These are phyloP conservation scores for Peribatodes rhomboidaria DNA, from an alignment of 2,888 invertebrate species.

Conservation along the genomic window DNA sequence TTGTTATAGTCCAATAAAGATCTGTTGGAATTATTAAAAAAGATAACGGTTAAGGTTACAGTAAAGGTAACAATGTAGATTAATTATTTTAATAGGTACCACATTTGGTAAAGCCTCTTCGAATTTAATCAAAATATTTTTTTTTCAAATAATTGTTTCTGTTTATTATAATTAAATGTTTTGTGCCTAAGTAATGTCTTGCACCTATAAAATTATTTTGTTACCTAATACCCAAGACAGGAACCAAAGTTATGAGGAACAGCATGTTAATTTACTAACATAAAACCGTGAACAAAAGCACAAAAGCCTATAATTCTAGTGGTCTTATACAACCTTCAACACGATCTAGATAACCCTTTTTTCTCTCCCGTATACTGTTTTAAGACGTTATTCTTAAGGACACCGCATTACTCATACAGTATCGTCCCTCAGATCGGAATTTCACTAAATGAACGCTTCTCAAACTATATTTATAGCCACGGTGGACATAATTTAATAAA, in stretches of 20 bases:
- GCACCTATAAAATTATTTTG: too few species aligned
- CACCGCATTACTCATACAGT: constrained; percentile 79
- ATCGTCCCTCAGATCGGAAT: constrained; percentile 81
- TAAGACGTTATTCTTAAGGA: constrained; percentile 75
- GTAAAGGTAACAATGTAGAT: too few species aligned
- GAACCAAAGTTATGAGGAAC: constrained; percentile 15
- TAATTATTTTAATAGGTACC: too few species aligned
- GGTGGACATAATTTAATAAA: constrained; percentile 86
- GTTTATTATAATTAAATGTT: too few species aligned
- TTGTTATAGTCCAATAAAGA: too few species aligned
- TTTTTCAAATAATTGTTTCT: too few species aligned
- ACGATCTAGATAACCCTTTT: constrained; percentile 70
- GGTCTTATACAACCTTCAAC: constrained; percentile 52
- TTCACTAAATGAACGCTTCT: constrained; percentile 84
- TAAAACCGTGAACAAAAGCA: constrained; percentile 41
- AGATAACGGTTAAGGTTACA: background rate
- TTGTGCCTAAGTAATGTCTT: too few species aligned
- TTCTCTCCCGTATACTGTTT: constrained; percentile 66
- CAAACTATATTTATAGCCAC: constrained; percentile 79
- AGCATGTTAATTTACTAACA: constrained; percentile 26
- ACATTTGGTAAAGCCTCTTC: too few species aligned
- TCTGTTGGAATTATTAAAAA: too few species aligned
- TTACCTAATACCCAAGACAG: too few species aligned
- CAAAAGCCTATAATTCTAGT: constrained; percentile 38
- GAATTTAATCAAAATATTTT: too few species aligned